Base-by-base conservation (phyloP, 64 coral and sea anemone species). In the Montipora foliosa region DNA sequence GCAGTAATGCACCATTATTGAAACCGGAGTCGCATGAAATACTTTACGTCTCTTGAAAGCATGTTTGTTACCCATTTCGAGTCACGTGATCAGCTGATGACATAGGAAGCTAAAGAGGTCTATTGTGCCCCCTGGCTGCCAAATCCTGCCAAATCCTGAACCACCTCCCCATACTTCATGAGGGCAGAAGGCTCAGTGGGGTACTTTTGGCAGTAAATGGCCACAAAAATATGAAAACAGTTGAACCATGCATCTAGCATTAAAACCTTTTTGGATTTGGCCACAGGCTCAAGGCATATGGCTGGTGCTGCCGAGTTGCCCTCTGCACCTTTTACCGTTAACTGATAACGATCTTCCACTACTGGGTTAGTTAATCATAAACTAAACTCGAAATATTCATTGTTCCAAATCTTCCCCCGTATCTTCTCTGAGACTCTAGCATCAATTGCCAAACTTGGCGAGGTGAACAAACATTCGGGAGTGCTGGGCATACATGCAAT, bases 341-440 rank as follows among this genome's bases (percentile, higher is more conserved):
- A 22, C 21, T 67, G 51, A 21, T 84, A 84, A 10, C 37, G 1
- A 37, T 84, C 19, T 5, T 84, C 81, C 21, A 6, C 7, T 57
- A 84, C 60, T 2, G 51, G 49, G 20, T 84, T 84, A 12, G 22
- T 64, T 16, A 89, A 49, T 3, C 57, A 75, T 68, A 52, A 51
- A 12, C 87, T 69, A 46, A 89, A 67, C 4, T 89, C 68, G 52
- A 55, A 55, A 72, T 75, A 89, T 76, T 89, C 87, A 46, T 49
- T 49, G 44, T 16, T 19, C 87, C 87, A 89, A 53, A 76, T 89
- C 73, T 89, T 89, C 10, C 8, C 20, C 8, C 87, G 12, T 14
- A 89, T 55, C 45, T 89, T 89, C 11, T 74, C 67, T 4, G 68
- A 77, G 5, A 75, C 69, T 7, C 73, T 37, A 17, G 87, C 87